Conservation (phyloP, 2,888 invertebrate genomes). For the Zygogramma bicolorata region DNA sequence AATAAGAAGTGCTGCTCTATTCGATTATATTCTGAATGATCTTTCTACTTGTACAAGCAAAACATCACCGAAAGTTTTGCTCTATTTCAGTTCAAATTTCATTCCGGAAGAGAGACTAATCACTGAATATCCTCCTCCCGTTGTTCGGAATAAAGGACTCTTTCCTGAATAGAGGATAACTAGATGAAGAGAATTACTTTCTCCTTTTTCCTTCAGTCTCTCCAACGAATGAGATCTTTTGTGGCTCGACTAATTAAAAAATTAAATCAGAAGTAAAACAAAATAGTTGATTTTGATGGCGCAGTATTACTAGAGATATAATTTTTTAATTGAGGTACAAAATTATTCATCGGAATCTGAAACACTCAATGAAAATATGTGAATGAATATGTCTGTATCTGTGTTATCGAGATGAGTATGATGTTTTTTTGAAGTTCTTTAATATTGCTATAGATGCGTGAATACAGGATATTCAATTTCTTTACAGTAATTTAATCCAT, state of each 20-base stretch:
- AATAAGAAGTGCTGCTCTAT: not conserved
- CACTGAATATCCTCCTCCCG: slow-evolving; percentile 24
- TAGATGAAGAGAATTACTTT: slow-evolving; percentile 32
- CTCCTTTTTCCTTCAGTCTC: slow-evolving; percentile 22
- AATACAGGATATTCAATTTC: too few relatives aligned
- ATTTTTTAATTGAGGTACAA: too few relatives aligned
- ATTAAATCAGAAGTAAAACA: slow-evolving; percentile 5
- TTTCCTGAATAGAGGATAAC: slow-evolving; percentile 35
- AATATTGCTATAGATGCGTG: too few relatives aligned
- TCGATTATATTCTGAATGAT: not conserved
- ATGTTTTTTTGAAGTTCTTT: too few relatives aligned
- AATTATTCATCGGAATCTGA: too few relatives aligned
- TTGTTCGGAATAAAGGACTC: slow-evolving; percentile 31
- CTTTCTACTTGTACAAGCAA: not conserved
- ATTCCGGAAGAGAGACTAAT: not conserved
- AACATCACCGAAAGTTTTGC: not conserved
- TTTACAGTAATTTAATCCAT: too few relatives aligned
- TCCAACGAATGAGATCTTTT: slow-evolving; percentile 19
- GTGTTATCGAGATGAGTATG: too few relatives aligned
- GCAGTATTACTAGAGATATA: too few relatives aligned
- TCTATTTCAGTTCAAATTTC: not conserved
- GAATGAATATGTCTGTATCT: too few relatives aligned
- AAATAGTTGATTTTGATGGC: not conserved
- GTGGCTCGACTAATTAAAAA: slow-evolving; percentile 22
- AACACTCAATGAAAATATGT: too few relatives aligned